Percentiles rank a stretch among this genome's conserved stretches.
Evolutionary conservation across 2,797 vertebrate species (phyloP).

Genomic region (Acipenser ruthenus): DNA sequence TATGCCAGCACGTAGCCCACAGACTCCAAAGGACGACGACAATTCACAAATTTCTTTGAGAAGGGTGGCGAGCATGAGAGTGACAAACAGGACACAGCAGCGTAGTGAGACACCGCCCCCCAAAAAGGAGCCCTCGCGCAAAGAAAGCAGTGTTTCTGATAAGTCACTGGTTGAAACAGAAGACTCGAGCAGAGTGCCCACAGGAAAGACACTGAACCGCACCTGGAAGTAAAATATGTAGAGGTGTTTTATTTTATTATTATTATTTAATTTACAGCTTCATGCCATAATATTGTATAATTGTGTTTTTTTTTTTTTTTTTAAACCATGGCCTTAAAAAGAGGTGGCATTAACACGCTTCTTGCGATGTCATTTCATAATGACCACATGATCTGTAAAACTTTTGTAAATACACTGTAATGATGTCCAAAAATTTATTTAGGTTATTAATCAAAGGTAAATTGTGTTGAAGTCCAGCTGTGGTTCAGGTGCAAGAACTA

Average conservation of each 20-base stretch:
- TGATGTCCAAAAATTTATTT: background rate
- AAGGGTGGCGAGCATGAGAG: constrained; percentile 68
- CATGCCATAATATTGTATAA: constrained; percentile 9
- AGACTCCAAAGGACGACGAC: constrained; percentile 46
- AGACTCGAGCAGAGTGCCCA: constrained; percentile 44
- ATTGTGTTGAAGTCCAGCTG: constrained; percentile 7
- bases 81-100: constrained; percentile 47
- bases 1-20: constrained; percentile 31
- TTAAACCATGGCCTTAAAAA: constrained; percentile 16
- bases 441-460: constrained; percentile 2
- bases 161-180: constrained; percentile 56
- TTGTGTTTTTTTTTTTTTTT: constrained; percentile 17
- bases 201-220: constrained; percentile 63
- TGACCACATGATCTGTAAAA: constrained; percentile 11
- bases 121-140: constrained; percentile 33
- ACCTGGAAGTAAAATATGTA: constrained; percentile 64
- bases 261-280: constrained; percentile 14
- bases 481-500: background rate
- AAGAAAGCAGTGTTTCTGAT: constrained; percentile 61
- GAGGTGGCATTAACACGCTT: constrained; percentile 8
- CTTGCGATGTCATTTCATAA: background rate
- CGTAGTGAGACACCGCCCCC: constrained; percentile 46
- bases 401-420: constrained; percentile 15
- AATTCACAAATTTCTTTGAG: constrained; percentile 39
- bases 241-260: constrained; percentile 5